Percentiles rank a stretch among this genome's conserved stretches.
These are phyloP conservation scores for Amazona vittata DNA, from an alignment of 2,113 vertebrate species.

Conservation along the genomic window DNA sequence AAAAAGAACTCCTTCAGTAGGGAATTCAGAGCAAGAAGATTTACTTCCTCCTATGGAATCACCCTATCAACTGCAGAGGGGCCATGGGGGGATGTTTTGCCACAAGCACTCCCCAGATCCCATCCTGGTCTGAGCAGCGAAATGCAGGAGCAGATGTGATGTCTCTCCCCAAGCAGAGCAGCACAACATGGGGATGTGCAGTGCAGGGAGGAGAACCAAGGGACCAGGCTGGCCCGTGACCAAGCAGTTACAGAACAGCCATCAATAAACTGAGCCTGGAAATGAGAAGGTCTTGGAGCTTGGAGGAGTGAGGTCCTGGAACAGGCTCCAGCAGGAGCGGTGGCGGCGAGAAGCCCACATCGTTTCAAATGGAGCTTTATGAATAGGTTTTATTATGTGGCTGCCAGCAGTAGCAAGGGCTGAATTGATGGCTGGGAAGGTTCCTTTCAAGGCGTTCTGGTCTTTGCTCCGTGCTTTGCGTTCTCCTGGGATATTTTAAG, in stretches of 20 bases:
- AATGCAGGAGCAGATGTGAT: accelerated
- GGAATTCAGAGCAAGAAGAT: neutral
- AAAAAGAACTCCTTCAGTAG: neutral
- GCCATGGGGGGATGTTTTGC: accelerated
- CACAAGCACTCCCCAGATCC: accelerated
- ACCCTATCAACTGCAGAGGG: neutral
- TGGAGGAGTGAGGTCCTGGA: neutral
- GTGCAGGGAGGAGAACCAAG: neutral
- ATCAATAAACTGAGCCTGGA: neutral
- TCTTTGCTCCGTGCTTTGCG: neutral
- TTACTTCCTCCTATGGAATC: neutral
- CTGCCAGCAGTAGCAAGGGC: slow-evolving; percentile 39
- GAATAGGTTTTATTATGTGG: slow-evolving; percentile 29
- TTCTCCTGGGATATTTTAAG: slow-evolving; percentile 5
- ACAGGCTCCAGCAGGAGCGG: neutral
- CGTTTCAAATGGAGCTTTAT: neutral
- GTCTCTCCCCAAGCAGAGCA: neutral
- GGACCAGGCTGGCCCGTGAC: neutral
- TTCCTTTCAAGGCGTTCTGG: neutral
- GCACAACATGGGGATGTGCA: accelerated
- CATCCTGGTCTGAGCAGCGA: accelerated
- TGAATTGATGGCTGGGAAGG: neutral
- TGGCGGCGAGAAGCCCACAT: neutral
- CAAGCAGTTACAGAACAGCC: neutral
- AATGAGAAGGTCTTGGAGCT: neutral